Conservation (phyloP, 2,113 vertebrate genomes). For the Phyllostomus discolor region DNA sequence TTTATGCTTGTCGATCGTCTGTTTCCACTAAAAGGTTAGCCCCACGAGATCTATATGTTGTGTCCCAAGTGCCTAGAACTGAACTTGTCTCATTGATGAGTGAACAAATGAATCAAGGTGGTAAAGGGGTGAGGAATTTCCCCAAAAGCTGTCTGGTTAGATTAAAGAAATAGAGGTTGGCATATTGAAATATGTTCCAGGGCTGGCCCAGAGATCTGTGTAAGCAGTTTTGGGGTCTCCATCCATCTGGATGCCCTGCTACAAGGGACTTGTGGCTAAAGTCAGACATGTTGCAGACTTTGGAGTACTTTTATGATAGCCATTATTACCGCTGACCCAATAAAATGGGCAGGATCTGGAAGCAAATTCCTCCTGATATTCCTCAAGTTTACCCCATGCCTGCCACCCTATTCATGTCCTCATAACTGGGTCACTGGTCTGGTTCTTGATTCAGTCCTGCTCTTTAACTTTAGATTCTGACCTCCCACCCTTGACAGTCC, state of each 20-base stretch:
- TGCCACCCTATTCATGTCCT: background rate
- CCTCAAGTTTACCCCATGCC: background rate
- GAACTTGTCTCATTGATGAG: background rate
- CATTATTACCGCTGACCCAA: background rate
- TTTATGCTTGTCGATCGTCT: background rate
- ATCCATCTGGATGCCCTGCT: background rate
- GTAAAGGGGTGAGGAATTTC: background rate
- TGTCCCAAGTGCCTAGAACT: background rate
- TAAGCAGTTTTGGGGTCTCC: background rate
- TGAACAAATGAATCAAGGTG: background rate
- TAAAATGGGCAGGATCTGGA: background rate
- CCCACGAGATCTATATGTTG: background rate
- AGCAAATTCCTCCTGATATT: background rate
- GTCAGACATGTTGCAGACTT: background rate
- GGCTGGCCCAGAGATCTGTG: background rate
- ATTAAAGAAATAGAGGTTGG: background rate
- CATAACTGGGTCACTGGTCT: background rate
- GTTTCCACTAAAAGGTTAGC: background rate
- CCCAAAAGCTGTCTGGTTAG: background rate
- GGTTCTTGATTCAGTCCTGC: background rate
- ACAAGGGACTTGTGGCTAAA: background rate
- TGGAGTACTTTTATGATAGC: background rate
- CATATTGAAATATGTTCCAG: background rate
- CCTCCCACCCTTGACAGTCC: background rate
- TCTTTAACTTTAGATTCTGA: background rate